phyloP scores from a whole-genome alignment of 1,140 invertebrate genomes.

The Andricus grossulariae region DNA sequence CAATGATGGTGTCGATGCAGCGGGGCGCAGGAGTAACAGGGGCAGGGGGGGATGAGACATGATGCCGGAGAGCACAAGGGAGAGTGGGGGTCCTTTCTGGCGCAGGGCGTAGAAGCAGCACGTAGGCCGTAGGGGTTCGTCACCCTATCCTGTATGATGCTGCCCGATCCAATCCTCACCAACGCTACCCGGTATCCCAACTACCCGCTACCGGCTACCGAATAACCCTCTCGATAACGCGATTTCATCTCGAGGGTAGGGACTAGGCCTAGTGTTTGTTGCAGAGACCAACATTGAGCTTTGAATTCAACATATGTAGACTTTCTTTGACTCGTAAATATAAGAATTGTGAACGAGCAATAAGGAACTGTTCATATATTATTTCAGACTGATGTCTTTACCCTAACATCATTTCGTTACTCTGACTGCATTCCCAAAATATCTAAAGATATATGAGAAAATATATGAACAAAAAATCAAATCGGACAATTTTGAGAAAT shows the following conservation, averaged over 20 bases:
- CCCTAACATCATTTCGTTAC: too few relatives aligned
- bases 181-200: constrained; percentile 42
- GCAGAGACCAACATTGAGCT: not conserved
- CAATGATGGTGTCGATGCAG: constrained; percentile 61
- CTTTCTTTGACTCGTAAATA: not conserved
- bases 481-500: too few relatives aligned
- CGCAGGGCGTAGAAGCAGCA: too few relatives aligned
- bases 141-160: constrained; percentile 52
- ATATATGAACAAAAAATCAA: too few relatives aligned
- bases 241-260: constrained; percentile 22
- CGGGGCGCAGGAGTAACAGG: constrained; percentile 51
- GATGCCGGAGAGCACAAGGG: constrained; percentile 19
- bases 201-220: constrained; percentile 54
- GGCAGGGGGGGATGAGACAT: constrained; percentile 37
- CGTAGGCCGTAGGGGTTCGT: constrained; percentile 55
- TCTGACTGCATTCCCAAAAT: too few relatives aligned
- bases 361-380: too few relatives aligned
- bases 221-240: constrained; percentile 33
- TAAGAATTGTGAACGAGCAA: too few relatives aligned
- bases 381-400: too few relatives aligned
- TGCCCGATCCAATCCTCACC: constrained; percentile 39
- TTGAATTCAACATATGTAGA: not conserved
- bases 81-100: constrained; percentile 60
- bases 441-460: too few relatives aligned
- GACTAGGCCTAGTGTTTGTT: not conserved